Conservation (phyloP, 1,140 invertebrate species). For the Drosophila virilis region DNA sequence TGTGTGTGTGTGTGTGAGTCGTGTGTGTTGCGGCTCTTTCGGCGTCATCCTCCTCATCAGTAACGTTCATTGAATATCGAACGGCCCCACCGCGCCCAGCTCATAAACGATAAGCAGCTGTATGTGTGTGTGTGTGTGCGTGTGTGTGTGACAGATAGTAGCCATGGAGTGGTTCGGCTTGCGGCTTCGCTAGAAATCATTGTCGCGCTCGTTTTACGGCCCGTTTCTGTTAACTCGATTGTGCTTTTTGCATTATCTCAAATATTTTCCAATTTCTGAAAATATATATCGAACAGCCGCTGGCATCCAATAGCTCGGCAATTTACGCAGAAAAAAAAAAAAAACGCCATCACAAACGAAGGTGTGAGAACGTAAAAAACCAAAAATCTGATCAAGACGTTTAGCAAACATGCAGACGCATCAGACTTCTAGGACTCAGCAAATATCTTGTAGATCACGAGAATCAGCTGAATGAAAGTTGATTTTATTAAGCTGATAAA, state of each 20-base stretch:
- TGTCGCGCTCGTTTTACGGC: conserved; percentile 63
- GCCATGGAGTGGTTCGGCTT: conserved; percentile 26
- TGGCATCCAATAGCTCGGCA: conserved; percentile 11
- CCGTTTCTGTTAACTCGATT: conserved; percentile 65
- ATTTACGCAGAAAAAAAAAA: not conserved
- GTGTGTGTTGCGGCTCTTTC: conserved; percentile 6
- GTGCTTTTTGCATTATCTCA: conserved; percentile 61
- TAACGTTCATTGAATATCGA: conserved; percentile 70
- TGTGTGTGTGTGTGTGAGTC: not conserved
- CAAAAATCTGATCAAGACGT: not conserved
- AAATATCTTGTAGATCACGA: no score
- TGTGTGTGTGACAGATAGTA: conserved; percentile 47
- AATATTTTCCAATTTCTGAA: conserved; percentile 59
- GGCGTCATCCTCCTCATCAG: conserved; percentile 51
- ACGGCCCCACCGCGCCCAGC: conserved; percentile 42
- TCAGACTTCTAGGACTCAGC: no score
- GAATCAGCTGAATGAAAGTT: no score
- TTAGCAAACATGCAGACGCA: conserved; percentile 1
- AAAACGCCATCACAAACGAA: conserved; percentile 7
- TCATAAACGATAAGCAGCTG: conserved; percentile 71
- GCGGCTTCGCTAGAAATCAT: conserved; percentile 60
- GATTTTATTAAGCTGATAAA: no score
- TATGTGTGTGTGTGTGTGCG: conserved; percentile 11
- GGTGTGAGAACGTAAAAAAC: conserved; percentile 10
- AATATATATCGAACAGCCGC: conserved; percentile 42